phyloP scores from a whole-genome alignment of 2,797 vertebrate species.

The Podarcis lilfordi region DNA sequence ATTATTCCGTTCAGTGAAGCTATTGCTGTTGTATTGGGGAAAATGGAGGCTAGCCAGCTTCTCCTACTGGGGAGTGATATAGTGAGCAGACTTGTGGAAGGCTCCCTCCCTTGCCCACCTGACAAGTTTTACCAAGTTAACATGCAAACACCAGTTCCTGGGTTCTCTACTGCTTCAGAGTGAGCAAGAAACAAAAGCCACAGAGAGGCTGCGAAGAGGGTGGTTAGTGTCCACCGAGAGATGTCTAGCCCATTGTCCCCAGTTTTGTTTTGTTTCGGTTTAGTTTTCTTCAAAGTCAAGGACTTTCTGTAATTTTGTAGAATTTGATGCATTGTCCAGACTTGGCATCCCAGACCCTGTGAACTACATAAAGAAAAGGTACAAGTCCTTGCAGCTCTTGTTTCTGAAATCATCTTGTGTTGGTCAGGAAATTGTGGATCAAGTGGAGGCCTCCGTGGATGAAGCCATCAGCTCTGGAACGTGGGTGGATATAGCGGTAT shows the following conservation, averaged over 20 bases:
- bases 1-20: not conserved
- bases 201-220: not conserved
- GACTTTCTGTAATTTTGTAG: constrained; percentile 74
- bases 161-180: not conserved
- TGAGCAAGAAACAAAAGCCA: not conserved
- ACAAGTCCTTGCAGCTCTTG: constrained; percentile 85
- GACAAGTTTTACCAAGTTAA: not conserved
- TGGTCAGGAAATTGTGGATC: constrained; percentile 88
- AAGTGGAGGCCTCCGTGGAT: constrained; percentile 94
- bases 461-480: constrained; percentile 90
- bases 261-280: not conserved
- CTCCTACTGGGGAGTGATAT: not conserved
- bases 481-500: constrained; percentile 92
- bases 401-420: constrained; percentile 90
- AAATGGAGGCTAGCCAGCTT: not conserved
- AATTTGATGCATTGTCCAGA: constrained; percentile 90
- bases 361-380: constrained; percentile 92
- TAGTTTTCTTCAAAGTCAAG: constrained; percentile 8
- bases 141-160: not conserved
- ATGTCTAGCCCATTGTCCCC: not conserved
- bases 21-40: not conserved
- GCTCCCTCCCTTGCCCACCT: no score
- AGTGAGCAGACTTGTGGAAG: not conserved
- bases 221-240: not conserved
- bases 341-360: constrained; percentile 93